These are phyloP conservation scores for Cabera pusaria DNA, from an alignment of 2,888 invertebrate genomes.

Conservation along the genomic window DNA sequence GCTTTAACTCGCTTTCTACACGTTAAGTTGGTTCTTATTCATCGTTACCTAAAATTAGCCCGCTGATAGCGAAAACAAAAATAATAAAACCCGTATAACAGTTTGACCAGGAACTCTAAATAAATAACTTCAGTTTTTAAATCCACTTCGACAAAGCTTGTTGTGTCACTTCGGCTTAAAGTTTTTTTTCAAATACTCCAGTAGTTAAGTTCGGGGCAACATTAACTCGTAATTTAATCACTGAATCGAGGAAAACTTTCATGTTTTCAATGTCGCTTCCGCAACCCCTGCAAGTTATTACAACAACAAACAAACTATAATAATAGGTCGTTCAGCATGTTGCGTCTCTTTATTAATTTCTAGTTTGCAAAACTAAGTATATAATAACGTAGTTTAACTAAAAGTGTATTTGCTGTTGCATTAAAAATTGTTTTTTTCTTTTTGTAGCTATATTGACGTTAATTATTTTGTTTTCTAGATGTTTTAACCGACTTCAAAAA, in stretches of 20 bases:
- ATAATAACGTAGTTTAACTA: too few relatives aligned
- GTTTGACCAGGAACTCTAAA: too few relatives aligned
- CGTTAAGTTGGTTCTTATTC: constrained; percentile 51
- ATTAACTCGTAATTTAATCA: constrained; percentile 45
- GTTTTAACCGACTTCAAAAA: too few relatives aligned
- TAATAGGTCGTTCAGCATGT: constrained; percentile 16
- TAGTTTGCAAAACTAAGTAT: neutral
- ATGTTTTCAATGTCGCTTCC: constrained; percentile 32
- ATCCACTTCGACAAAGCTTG: constrained; percentile 40
- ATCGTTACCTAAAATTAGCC: constrained; percentile 50
- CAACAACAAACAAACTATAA: constrained; percentile 22
- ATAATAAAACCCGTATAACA: too few relatives aligned
- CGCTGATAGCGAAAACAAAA: constrained; percentile 21
- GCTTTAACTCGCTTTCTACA: constrained; percentile 60
- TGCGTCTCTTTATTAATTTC: constrained; percentile 16
- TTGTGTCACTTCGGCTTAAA: constrained; percentile 48
- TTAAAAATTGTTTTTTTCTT: too few relatives aligned
- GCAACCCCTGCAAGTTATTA: constrained; percentile 16
- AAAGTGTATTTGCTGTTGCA: too few relatives aligned
- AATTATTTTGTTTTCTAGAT: too few relatives aligned
- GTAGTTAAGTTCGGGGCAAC: constrained; percentile 54
- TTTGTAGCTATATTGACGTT: too few relatives aligned
- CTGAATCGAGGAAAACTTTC: constrained; percentile 35
- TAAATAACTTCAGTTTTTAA: too few relatives aligned
- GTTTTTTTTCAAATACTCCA: constrained; percentile 52